phyloP scores from a whole-genome alignment of 2,797 vertebrate genomes.

The Lates japonicus region DNA sequence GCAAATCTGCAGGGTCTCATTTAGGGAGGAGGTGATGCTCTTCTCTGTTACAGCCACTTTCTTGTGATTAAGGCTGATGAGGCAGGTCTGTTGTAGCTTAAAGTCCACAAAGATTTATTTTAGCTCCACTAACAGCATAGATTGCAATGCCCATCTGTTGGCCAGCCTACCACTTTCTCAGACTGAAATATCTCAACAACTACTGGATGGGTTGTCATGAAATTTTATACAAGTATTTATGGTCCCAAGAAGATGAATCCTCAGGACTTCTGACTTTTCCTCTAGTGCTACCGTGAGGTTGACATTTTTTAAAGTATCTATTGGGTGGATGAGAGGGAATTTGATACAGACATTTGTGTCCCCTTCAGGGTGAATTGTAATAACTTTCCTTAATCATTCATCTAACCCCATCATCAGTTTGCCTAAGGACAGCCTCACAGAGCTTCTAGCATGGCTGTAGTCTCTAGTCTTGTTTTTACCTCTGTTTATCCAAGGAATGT shows the following conservation, averaged over 20 bases:
- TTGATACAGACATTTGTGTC: not conserved
- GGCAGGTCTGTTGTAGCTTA: not conserved
- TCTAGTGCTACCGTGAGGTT: not conserved
- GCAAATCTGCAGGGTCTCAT: slow-evolving; percentile 48
- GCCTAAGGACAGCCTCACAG: not conserved
- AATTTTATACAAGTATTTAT: not conserved
- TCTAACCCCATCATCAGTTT: not conserved
- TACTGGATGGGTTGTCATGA: not conserved
- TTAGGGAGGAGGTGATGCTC: slow-evolving; percentile 34
- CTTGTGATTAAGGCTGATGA: slow-evolving; percentile 31
- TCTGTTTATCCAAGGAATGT: slow-evolving; percentile 16
- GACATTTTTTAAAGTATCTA: not conserved
- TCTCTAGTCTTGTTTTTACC: slow-evolving; percentile 9
- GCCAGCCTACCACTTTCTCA: not conserved
- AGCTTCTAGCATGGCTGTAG: not conserved
- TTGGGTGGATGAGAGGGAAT: not conserved
- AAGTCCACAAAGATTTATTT: slow-evolving; percentile 16
- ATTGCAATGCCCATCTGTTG: not conserved
- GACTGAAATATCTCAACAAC: not conserved
- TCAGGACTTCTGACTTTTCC: no score
- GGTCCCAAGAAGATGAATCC: not conserved
- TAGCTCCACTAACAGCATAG: not conserved
- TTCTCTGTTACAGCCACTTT: slow-evolving; percentile 4
- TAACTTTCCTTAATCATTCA: not conserved
- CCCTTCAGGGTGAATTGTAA: not conserved